Evolutionary conservation across 2,888 invertebrate genomes (phyloP).

Genomic region (Patella ulyssiponensis): DNA sequence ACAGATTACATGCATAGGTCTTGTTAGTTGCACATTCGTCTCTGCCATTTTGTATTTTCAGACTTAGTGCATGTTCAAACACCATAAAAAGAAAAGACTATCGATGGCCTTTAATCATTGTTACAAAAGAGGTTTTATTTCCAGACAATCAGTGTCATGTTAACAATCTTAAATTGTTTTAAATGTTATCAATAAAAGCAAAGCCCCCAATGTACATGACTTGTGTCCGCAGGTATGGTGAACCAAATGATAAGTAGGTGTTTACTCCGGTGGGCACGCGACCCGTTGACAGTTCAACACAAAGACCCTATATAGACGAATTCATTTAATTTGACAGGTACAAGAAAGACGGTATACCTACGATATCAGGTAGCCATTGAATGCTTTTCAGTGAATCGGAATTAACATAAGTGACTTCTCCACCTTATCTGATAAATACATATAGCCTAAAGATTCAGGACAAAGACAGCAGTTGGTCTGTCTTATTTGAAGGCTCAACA

Average conservation of each 20-base stretch:
- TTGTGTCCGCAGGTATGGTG: background rate
- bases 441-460: too few species aligned
- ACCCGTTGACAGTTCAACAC: constrained; percentile 8
- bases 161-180: background rate
- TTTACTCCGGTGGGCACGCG: background rate
- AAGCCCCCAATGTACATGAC: background rate
- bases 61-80: too few species aligned
- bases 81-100: too few species aligned
- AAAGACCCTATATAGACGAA: background rate
- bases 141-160: constrained; percentile 1
- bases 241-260: background rate
- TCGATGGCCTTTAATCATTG: too few species aligned
- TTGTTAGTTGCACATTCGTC: too few species aligned
- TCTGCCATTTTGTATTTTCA: too few species aligned
- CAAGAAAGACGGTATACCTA: background rate
- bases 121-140: background rate
- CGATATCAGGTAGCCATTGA: background rate
- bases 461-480: too few species aligned
- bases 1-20: too few species aligned
- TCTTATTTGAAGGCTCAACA: too few species aligned
- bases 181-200: background rate
- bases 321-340: constrained; percentile 11
- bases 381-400: too few species aligned
- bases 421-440: too few species aligned
- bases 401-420: too few species aligned